These are phyloP conservation scores for Decapterus maruadsi DNA, from an alignment of 2,797 vertebrate genomes.

Conservation along the genomic window DNA sequence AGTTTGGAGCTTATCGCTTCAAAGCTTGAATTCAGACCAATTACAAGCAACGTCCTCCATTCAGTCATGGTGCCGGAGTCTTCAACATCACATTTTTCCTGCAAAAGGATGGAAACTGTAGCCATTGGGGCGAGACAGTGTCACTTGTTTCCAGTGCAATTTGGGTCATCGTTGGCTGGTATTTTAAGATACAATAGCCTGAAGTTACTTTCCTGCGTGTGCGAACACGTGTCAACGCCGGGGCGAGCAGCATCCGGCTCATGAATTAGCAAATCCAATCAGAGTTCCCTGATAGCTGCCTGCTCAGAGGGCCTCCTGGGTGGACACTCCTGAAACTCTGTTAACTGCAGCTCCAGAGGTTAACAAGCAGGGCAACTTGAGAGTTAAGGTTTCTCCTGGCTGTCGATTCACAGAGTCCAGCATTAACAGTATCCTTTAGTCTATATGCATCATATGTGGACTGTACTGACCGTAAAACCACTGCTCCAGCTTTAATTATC, in stretches of 20 bases:
- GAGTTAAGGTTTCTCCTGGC: constrained; percentile 1
- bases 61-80: background rate
- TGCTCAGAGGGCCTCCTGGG: constrained; percentile 49
- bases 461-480: constrained; percentile 21
- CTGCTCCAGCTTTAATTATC: constrained; percentile 36
- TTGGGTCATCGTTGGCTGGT: constrained; percentile 62
- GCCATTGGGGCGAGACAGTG: constrained; percentile 7
- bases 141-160: constrained; percentile 39
- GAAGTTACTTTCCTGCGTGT: constrained; percentile 45
- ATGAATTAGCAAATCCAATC: constrained; percentile 66
- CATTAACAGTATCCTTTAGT: background rate
- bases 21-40: constrained; percentile 5
- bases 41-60: constrained; percentile 7
- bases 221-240: constrained; percentile 42
- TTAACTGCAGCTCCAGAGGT: constrained; percentile 55
- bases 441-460: constrained; percentile 13
- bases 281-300: constrained; percentile 50
- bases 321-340: constrained; percentile 30
- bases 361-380: constrained; percentile 50
- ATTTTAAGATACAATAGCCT: constrained; percentile 66
- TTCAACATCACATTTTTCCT: constrained; percentile 4
- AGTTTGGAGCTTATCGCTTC: background rate
- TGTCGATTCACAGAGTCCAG: constrained; percentile 1
- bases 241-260: constrained; percentile 30
- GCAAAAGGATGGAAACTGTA: constrained; percentile 11